These are phyloP conservation scores for Coenonympha glycerion DNA, from an alignment of 2,888 invertebrate genomes.

Conservation along the genomic window DNA sequence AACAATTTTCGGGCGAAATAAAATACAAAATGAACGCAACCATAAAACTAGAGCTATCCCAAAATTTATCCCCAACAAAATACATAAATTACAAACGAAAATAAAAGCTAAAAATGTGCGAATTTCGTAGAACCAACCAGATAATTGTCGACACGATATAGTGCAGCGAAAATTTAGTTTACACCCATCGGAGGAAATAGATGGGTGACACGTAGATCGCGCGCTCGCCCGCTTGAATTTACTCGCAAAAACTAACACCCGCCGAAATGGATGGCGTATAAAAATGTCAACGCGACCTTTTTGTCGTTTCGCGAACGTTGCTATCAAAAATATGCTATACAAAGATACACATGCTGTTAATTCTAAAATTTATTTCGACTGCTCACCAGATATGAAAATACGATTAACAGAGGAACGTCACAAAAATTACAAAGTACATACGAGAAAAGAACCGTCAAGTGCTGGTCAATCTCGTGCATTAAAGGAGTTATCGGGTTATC, in stretches of 20 bases:
- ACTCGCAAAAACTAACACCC: conserved; percentile 16
- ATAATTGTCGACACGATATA: conserved; percentile 19
- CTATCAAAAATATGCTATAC: not conserved
- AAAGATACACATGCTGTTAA: not conserved
- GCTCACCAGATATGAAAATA: too few species aligned
- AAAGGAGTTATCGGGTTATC: too few species aligned
- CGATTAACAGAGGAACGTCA: too few species aligned
- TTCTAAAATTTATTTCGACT: too few species aligned
- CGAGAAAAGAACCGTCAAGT: too few species aligned
- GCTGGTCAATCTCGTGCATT: too few species aligned
- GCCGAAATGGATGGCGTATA: conserved; percentile 20
- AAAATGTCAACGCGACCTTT: conserved; percentile 19
- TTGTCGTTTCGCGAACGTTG: conserved; percentile 8
- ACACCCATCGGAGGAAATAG: conserved; percentile 9
- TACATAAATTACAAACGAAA: conserved; percentile 4
- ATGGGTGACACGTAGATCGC: conserved; percentile 16
- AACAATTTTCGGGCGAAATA: too few species aligned
- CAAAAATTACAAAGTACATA: too few species aligned
- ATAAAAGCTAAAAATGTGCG: conserved; percentile 1
- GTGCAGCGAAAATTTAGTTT: conserved; percentile 18
- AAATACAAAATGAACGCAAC: too few species aligned
- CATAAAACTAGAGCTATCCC: not conserved
- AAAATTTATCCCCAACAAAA: conserved; percentile 1
- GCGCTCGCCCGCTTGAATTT: conserved; percentile 7
- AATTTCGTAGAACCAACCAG: conserved; percentile 9